These are phyloP conservation scores for Helicolenus hilgendorfi DNA, from an alignment of 2,797 vertebrate genomes.

Conservation along the genomic window DNA sequence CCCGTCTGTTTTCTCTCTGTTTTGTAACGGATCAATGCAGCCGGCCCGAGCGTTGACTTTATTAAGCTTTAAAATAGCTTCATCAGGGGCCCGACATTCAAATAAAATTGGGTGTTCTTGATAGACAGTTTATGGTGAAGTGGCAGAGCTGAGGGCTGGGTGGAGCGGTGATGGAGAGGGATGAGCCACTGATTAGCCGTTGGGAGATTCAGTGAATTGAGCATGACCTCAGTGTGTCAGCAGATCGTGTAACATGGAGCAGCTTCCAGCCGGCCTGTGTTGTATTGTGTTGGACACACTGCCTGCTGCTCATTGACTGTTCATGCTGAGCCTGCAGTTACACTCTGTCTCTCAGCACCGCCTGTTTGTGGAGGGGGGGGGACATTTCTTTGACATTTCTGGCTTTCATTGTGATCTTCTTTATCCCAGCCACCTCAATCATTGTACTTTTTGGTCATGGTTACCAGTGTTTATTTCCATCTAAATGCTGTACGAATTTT, in stretches of 20 bases:
- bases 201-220: slow-evolving; percentile 50
- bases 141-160: not conserved
- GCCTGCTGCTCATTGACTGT: slow-evolving; percentile 36
- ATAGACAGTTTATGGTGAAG: not conserved
- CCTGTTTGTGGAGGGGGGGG: not conserved
- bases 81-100: not conserved
- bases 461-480: not conserved
- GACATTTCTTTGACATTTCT: not conserved
- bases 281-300: slow-evolving; percentile 59
- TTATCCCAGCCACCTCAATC: not conserved
- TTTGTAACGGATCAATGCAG: accelerated
- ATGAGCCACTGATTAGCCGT: slow-evolving; percentile 3
- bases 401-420: slow-evolving; percentile 3
- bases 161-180: not conserved
- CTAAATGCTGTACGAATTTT: not conserved
- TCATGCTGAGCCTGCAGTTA: slow-evolving; percentile 78
- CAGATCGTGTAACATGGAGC: slow-evolving; percentile 71
- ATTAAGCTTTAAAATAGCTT: not conserved
- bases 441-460: not conserved
- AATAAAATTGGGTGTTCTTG: not conserved
- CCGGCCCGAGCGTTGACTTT: not conserved
- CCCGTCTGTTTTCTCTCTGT: not conserved
- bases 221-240: slow-evolving; percentile 66
- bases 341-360: slow-evolving; percentile 2
- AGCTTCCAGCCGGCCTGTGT: slow-evolving; percentile 62